phyloP scores from a whole-genome alignment of 2,113 vertebrate species.

The Rallus limicola region DNA sequence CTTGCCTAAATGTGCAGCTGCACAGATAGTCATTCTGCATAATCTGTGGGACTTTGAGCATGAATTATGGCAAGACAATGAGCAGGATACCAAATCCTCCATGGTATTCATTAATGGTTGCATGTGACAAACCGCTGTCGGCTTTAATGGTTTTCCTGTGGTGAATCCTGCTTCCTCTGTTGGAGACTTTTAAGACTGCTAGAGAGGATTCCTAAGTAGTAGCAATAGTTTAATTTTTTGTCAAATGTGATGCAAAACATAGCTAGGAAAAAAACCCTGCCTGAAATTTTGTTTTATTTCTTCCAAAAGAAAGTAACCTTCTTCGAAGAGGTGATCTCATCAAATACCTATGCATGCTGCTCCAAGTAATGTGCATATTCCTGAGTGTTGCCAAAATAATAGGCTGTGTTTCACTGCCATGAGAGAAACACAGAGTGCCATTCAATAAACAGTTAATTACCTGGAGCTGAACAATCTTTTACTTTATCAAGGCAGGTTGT shows the following conservation, averaged over 20 bases:
- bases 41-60: conserved; percentile 22
- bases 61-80: conserved; percentile 35
- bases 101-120: conserved; percentile 35
- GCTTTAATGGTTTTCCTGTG: conserved; percentile 36
- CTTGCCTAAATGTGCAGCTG: conserved; percentile 26
- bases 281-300: conserved; percentile 27
- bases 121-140: conserved; percentile 34
- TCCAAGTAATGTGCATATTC: not conserved
- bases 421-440: not conserved
- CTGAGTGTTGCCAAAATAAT: not conserved
- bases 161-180: not conserved
- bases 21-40: conserved; percentile 17
- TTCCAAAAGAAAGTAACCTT: not conserved
- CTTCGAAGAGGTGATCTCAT: not conserved
- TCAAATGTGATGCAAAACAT: not conserved
- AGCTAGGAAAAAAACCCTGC: not conserved
- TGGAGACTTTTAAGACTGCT: not conserved
- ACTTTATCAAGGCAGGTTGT: not conserved
- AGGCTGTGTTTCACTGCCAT: not conserved
- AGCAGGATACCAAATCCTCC: conserved; percentile 9
- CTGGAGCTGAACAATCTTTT: not conserved
- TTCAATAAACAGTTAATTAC: not conserved
- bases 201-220: not conserved
- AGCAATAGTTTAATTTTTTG: not conserved
- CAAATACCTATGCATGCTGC: not conserved